phyloP scores from a whole-genome alignment of 53 echinoderm and acorn worm genomes.

The Henricia sp. region DNA sequence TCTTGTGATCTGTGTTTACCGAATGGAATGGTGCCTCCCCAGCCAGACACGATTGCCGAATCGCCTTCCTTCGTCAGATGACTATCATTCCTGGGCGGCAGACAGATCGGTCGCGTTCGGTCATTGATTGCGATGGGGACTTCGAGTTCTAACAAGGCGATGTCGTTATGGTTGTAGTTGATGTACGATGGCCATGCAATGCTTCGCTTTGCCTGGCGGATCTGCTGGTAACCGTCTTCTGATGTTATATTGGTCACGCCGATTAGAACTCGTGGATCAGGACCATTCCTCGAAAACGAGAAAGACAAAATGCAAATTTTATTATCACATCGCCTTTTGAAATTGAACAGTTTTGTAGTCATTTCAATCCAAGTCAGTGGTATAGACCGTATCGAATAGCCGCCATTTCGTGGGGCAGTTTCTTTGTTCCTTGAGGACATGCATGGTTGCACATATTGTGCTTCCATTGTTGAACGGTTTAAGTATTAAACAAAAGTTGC shows the following conservation, averaged over 20 bases:
- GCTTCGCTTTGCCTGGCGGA: slow-evolving; percentile 24
- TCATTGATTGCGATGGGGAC: slow-evolving; percentile 35
- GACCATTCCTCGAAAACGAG: background rate
- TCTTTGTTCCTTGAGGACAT: too few relatives aligned
- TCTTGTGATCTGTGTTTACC: slow-evolving; percentile 5
- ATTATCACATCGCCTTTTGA: too few relatives aligned
- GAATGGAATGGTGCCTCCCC: slow-evolving; percentile 46
- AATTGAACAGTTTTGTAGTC: too few relatives aligned
- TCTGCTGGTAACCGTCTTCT: slow-evolving; percentile 20
- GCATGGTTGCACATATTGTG: too few relatives aligned
- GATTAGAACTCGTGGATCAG: slow-evolving; percentile 6
- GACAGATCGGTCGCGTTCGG: slow-evolving; percentile 31
- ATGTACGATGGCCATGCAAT: slow-evolving; percentile 15
- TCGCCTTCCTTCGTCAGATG: background rate
- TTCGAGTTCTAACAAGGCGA: slow-evolving; percentile 34
- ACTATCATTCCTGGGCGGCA: slow-evolving; percentile 41
- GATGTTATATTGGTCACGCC: slow-evolving; percentile 19
- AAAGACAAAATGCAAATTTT: too few relatives aligned
- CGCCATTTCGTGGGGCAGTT: too few relatives aligned
- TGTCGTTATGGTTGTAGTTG: slow-evolving; percentile 45
- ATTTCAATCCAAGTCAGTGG: too few relatives aligned
- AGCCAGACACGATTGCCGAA: slow-evolving; percentile 20
- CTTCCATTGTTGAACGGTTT: too few relatives aligned
- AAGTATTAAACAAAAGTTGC: too few relatives aligned
- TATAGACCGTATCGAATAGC: too few relatives aligned